phyloP scores from a whole-genome alignment of 2,888 invertebrate genomes.

The Drosophila putrida region DNA sequence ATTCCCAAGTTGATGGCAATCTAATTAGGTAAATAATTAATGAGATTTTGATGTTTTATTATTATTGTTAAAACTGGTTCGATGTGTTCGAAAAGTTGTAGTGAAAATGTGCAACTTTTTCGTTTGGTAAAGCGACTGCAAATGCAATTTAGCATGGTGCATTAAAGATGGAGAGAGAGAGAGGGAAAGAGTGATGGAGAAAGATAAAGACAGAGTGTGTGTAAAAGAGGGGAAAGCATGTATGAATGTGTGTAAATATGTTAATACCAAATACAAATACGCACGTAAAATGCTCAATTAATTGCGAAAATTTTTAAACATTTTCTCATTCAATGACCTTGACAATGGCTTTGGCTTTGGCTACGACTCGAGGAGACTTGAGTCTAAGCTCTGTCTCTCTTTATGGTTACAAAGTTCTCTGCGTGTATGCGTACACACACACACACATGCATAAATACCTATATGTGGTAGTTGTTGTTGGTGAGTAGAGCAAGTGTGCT shows the following conservation, averaged over 20 bases:
- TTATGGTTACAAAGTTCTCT: conserved; percentile 50
- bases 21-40: conserved; percentile 66
- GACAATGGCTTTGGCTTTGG: conserved; percentile 70
- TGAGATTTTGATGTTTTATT: conserved; percentile 40
- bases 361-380: conserved; percentile 8
- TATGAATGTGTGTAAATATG: conserved; percentile 29
- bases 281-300: conserved; percentile 67
- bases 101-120: conserved; percentile 68
- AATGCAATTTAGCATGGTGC: conserved; percentile 3
- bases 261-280: conserved; percentile 54
- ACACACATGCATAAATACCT: not conserved
- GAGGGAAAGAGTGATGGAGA: not conserved
- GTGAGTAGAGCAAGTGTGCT: conserved; percentile 32
- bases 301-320: conserved; percentile 72
- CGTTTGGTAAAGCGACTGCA: conserved; percentile 28
- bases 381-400: conserved; percentile 43
- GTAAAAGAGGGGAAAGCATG: not conserved
- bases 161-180: not conserved
- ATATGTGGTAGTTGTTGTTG: conserved; percentile 12
- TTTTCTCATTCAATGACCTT: conserved; percentile 79
- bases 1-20: conserved; percentile 12
- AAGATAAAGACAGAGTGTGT: not conserved
- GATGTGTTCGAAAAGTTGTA: conserved; percentile 49
- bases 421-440: conserved; percentile 15
- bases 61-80: conserved; percentile 49